Evolutionary conservation across 2,888 invertebrate species (phyloP), one percentile per base, ranked within the genome.

Genomic region (Allacma fusca): DNA sequence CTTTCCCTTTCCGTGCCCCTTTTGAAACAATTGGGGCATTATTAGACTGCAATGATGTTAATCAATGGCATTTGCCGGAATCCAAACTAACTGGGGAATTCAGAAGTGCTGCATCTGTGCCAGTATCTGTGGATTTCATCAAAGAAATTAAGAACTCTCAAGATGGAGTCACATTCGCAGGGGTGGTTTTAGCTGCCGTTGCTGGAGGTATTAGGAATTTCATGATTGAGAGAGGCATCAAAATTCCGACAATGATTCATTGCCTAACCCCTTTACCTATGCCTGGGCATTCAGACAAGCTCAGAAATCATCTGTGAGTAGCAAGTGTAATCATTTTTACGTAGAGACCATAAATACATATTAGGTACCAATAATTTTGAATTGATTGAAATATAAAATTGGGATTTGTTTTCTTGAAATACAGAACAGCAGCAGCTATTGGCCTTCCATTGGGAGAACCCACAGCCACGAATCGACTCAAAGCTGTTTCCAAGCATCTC

Each of bases 131-230:
- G 40, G 57, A 67, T 2, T 29, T 34, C 13, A 24, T 83, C 16
- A 81, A 80, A 44, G 78, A 69, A 0, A 80, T 79, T 13, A 81
- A 80, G 24, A 78, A 68, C 12, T 23, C 40, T 16, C 72, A 78
- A 9, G 73, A 77, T 0, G 79, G 78, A 21, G 59, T 59, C 24
- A 76, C 79, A 12, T 79, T 81, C 16, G 81, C 81, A n/a, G 80
- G 79, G 16, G 81, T 82, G 26, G 62, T 83, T 12, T 29, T 80
- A 23, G 81, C 82, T 2, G 83, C 81, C 1, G 69, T 81, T 68
- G 80, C 80, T 0, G 83, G 83, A 28, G 83, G 81, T 16, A 78
- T 83, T 1, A 28, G 79, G 26, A 78, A 75, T 23, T 83, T 80
- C 72, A 69, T 83, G 76, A 76, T 67, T 16, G 71, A 76, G 1